Percentiles rank a stretch among this genome's conserved stretches.
These are phyloP conservation scores for Clamator glandarius DNA, from an alignment of 2,797 vertebrate genomes.

Conservation along the genomic window DNA sequence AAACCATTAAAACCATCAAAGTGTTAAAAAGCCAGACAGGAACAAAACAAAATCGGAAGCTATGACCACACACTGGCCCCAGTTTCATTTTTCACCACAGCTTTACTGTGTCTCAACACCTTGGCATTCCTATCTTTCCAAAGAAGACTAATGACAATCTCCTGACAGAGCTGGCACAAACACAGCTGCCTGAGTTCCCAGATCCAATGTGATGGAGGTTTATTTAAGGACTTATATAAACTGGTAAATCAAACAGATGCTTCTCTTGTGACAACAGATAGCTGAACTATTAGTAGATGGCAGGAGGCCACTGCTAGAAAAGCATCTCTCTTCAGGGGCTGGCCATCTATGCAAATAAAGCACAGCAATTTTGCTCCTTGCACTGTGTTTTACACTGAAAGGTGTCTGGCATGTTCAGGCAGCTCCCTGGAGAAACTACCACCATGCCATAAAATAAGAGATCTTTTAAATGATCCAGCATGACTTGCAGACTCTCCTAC, in stretches of 20 bases:
- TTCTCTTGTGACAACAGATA: conserved; percentile 65
- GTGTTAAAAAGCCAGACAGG: neutral
- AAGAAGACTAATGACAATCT: conserved; percentile 58
- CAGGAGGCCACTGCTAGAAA: conserved; percentile 20
- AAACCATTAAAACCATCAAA: neutral
- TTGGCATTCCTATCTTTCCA: conserved; percentile 27
- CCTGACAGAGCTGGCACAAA: conserved; percentile 34
- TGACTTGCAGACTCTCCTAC: neutral
- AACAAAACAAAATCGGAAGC: conserved; percentile 18
- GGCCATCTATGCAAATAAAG: conserved; percentile 11
- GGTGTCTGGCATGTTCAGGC: neutral
- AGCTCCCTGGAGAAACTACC: neutral
- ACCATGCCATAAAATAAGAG: neutral
- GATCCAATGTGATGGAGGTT: conserved; percentile 38
- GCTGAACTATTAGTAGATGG: conserved; percentile 65
- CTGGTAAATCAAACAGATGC: conserved; percentile 70
- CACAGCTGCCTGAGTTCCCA: neutral
- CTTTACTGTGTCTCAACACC: conserved; percentile 7
- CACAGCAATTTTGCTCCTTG: neutral
- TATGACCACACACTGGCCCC: neutral
- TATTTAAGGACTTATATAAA: conserved; percentile 71
- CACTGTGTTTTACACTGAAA: neutral
- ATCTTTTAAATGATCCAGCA: neutral
- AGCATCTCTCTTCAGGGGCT: neutral
- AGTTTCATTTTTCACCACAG: neutral